These are phyloP conservation scores for zebrafish (Danio rerio) DNA, from an alignment of 2,113 vertebrate species.

Conservation along the genomic window DNA sequence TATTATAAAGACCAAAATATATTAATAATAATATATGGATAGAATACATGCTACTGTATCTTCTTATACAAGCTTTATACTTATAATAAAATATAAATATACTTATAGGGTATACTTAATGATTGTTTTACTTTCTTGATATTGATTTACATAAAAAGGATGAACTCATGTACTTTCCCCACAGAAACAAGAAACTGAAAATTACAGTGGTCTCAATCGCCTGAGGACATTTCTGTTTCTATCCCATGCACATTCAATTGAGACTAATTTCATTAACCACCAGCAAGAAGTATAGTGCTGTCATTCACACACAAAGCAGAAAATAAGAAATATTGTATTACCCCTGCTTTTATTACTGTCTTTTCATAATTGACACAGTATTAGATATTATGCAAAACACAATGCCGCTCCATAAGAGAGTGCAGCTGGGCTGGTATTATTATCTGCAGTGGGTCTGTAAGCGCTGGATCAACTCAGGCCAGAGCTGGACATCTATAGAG, in stretches of 20 bases:
- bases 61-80: too few relatives aligned
- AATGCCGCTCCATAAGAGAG: slow-evolving; percentile 24
- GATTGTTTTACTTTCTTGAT: too few relatives aligned
- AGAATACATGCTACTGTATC: too few relatives aligned
- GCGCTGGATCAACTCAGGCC: slow-evolving; percentile 40
- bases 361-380: slow-evolving; percentile 30
- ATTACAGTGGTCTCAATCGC: slow-evolving; percentile 15
- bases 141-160: background rate
- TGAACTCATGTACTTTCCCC: background rate
- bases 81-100: too few relatives aligned
- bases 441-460: slow-evolving; percentile 37
- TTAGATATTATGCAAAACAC: slow-evolving; percentile 39
- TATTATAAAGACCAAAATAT: too few relatives aligned
- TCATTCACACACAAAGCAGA: slow-evolving; percentile 2
- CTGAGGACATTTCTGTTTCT: background rate
- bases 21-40: too few relatives aligned
- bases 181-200: slow-evolving; percentile 13
- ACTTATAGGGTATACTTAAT: too few relatives aligned
- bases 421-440: slow-evolving; percentile 11
- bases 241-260: slow-evolving; percentile 1
- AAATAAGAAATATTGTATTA: slow-evolving; percentile 28
- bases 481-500: slow-evolving; percentile 11
- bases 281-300: slow-evolving; percentile 6
- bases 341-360: background rate
- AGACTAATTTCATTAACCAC: slow-evolving; percentile 29